A percentile compares a stretch with the other conserved stretches of the same genome.
Evolutionary conservation across 1,140 invertebrate species (phyloP).

Genomic region (Pseudobourletiella spinata): DNA sequence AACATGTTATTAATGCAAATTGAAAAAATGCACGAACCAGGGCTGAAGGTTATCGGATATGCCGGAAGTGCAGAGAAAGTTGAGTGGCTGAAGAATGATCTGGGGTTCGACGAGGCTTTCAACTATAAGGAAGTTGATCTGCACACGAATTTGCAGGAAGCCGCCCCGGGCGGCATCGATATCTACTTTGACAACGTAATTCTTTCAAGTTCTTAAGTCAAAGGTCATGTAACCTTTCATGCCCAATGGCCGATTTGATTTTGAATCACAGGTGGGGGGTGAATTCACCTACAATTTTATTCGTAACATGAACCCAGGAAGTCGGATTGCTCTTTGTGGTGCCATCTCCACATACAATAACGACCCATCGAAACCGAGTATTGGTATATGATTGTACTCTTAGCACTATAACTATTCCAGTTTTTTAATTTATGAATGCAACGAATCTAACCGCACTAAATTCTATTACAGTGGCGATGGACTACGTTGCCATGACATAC

Average conservation of each 20-base stretch:
- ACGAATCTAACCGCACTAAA: too few relatives aligned
- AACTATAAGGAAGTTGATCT: constrained; percentile 60
- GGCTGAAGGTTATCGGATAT: constrained; percentile 60
- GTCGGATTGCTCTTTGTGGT: constrained; percentile 43
- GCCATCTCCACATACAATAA: constrained; percentile 36
- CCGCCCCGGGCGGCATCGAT: constrained; percentile 56
- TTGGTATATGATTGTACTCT: too few relatives aligned
- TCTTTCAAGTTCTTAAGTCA: too few relatives aligned
- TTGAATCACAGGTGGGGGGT: constrained; percentile 47
- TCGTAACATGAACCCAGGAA: constrained; percentile 41
- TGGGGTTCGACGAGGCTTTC: constrained; percentile 57
- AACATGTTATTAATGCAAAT: constrained; percentile 44
- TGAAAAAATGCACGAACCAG: constrained; percentile 47
- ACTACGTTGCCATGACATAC: constrained; percentile 46
- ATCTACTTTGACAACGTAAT: constrained; percentile 70
- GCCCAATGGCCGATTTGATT: constrained; percentile 3
- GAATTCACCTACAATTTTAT: constrained; percentile 41
- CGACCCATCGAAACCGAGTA: too few relatives aligned
- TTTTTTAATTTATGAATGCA: too few relatives aligned
- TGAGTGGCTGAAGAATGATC: constrained; percentile 54
- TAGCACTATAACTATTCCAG: too few relatives aligned
- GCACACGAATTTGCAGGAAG: constrained; percentile 47
- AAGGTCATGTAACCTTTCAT: background rate
- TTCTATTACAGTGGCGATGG: constrained; percentile 40
- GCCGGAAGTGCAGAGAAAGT: constrained; percentile 60